Evolutionary conservation across 2,888 invertebrate species (phyloP).

Genomic region (Drosophila stalkeri): DNA sequence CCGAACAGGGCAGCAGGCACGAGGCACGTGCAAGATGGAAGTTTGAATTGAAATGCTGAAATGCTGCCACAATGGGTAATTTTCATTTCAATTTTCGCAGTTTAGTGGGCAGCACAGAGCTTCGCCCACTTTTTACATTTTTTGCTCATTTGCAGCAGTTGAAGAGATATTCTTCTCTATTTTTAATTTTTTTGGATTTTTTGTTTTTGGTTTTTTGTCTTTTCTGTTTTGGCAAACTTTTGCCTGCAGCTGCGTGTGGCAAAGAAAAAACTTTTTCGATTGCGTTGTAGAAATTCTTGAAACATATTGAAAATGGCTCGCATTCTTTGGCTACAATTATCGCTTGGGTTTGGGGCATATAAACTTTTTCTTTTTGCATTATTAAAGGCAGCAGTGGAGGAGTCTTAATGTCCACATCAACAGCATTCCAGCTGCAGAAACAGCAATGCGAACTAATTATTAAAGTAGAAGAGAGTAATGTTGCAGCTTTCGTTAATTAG

Average conservation of each 20-base stretch:
- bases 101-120: conserved; percentile 41
- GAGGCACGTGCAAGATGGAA: conserved; percentile 74
- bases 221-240: conserved; percentile 65
- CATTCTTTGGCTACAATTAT: conserved; percentile 41
- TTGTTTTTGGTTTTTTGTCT: conserved; percentile 11
- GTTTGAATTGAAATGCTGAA: conserved; percentile 67
- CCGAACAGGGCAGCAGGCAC: conserved; percentile 21
- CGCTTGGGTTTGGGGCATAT: conserved; percentile 14
- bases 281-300: conserved; percentile 45
- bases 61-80: conserved; percentile 77
- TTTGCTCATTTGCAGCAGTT: conserved; percentile 65
- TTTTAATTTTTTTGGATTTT: conserved; percentile 7
- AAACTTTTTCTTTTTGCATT: conserved; percentile 44
- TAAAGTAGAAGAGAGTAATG: conserved; percentile 16
- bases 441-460: conserved; percentile 13
- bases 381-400: conserved; percentile 18
- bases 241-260: conserved; percentile 58
- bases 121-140: conserved; percentile 34
- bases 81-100: conserved; percentile 80
- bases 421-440: neutral
- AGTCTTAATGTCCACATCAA: conserved; percentile 9
- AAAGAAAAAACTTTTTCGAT: conserved; percentile 35
- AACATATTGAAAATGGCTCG: conserved; percentile 53
- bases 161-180: conserved; percentile 21
- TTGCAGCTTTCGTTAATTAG: conserved; percentile 65